These are phyloP conservation scores for Autographa gamma DNA, from an alignment of 2,888 invertebrate species.

Conservation along the genomic window DNA sequence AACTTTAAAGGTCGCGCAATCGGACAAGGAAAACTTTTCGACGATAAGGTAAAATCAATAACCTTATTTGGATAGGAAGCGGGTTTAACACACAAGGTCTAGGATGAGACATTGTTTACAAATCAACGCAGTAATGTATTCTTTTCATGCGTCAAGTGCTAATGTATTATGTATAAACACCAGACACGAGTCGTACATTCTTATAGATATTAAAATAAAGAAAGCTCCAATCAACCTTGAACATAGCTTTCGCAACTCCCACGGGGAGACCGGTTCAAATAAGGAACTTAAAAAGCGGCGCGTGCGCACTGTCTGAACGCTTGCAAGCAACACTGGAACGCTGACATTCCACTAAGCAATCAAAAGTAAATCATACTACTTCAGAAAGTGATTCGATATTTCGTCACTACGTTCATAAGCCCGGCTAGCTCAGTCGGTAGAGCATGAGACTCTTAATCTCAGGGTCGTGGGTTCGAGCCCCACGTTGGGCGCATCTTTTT, in stretches of 20 bases:
- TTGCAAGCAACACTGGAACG: conserved; percentile 6
- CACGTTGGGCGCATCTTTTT: conserved; percentile 86
- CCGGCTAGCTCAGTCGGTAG: conserved; percentile 87
- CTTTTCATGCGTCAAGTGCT: conserved; percentile 18
- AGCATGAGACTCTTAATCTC: conserved; percentile 90
- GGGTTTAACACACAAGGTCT: conserved; percentile 21
- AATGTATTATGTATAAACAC: conserved; percentile 7
- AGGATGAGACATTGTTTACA: conserved; percentile 39
- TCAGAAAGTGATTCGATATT: conserved; percentile 27
- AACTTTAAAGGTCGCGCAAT: conserved; percentile 27
- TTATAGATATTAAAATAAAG: conserved; percentile 49
- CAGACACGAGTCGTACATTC: conserved; percentile 13
- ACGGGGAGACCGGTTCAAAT: conserved; percentile 61
- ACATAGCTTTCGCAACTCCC: conserved; percentile 59
- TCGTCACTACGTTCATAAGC: conserved; percentile 6
- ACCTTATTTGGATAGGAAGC: conserved; percentile 38
- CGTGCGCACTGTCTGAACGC: conserved; percentile 43
- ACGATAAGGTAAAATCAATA: conserved; percentile 51
- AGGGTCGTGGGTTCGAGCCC: conserved; percentile 90
- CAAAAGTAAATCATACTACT: conserved; percentile 16
- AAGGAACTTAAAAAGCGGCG: conserved; percentile 51
- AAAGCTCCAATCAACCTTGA: conserved; percentile 60
- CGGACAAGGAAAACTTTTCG: conserved; percentile 35
- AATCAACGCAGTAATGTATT: conserved; percentile 35
- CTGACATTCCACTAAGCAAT: conserved; percentile 27